Evolutionary conservation across 2,888 invertebrate species (phyloP), one percentile per base, ranked within the genome.

Genomic region (Empis livida): DNA sequence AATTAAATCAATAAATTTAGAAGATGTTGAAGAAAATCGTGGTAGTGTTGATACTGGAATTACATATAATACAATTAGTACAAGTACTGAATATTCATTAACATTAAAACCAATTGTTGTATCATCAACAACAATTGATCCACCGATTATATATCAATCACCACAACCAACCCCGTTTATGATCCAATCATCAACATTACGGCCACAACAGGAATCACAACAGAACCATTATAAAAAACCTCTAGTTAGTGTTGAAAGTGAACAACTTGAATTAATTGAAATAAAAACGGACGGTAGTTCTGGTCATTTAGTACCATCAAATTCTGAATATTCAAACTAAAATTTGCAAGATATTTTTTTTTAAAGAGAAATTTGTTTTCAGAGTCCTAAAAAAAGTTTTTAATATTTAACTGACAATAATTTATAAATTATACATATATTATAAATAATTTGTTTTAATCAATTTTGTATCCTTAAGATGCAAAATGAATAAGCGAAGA

Each of bases 251-350:
- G 65, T 71, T 2, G 71, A 71, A 51, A 57, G 55, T 44, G 56
- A 59, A 55, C 68, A 70, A 53, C 60, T 65, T 15, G 69, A 70
- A 54, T 67, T 70, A 43, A 70, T 71, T 52, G 71, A 71, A 62
- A 69, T 71, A 42, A 66, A 68, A 51, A 59, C 68, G 17, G 68
- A 68, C 48, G 69, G 67, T 6, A 58, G 57, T 37, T 61, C 67
- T 3, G 67, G 67, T 38, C 66, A 65, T 51, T 52, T 68, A 49
- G 62, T 60, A 58, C 68, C 65, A 23, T 27, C 44, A 23, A 37
- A 27, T 27, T 8, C 23, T 27, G 8, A 27, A 8, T 27, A 27
- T 27, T 8, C 6, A 27, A 27, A 27, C 9, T 27, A 27, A 27
- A 27, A 27, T 27, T 5, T 27, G 23, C 9, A 6, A 6, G 5